phyloP scores from a whole-genome alignment of 2,888 invertebrate species.

The Petrophora chlorosata region DNA sequence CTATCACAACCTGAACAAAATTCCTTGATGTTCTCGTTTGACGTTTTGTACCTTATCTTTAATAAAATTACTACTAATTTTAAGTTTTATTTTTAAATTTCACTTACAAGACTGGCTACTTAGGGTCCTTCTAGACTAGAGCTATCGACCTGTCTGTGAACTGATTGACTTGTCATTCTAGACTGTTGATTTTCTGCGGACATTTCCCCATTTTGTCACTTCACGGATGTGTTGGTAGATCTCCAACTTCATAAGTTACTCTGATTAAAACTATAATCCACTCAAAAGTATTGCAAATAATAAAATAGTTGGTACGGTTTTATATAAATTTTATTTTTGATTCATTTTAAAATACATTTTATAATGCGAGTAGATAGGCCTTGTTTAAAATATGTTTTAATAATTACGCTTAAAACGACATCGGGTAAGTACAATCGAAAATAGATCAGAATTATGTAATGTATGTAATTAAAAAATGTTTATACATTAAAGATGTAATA shows the following conservation, averaged over 20 bases:
- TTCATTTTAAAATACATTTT: constrained; percentile 71
- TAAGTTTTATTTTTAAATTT: constrained; percentile 76
- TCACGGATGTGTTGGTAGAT: constrained; percentile 16
- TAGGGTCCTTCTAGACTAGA: constrained; percentile 25
- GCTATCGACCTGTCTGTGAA: neutral
- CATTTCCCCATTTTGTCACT: neutral
- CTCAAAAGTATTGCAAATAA: constrained; percentile 37
- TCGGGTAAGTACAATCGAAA: constrained; percentile 62
- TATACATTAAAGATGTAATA: constrained; percentile 67
- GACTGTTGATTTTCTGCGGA: no score
- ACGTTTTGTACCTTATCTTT: constrained; percentile 65
- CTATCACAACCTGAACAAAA: constrained; percentile 25
- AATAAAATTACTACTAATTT: constrained; percentile 74
- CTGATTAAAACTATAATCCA: constrained; percentile 2
- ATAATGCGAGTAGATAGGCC: constrained; percentile 66
- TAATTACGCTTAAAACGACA: constrained; percentile 64
- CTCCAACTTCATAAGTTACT: constrained; percentile 12
- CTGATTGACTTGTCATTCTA: no score
- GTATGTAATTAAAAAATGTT: constrained; percentile 72
- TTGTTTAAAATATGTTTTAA: constrained; percentile 61
- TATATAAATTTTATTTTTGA: constrained; percentile 72
- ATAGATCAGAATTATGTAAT: constrained; percentile 60
- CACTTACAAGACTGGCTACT: constrained; percentile 49
- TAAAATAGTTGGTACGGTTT: constrained; percentile 45
- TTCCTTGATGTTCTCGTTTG: constrained; percentile 42